A percentile compares a stretch with the other conserved stretches of the same genome.
These are phyloP conservation scores for Phrynocephalus forsythii DNA, from an alignment of 2,797 vertebrate species.

Conservation along the genomic window DNA sequence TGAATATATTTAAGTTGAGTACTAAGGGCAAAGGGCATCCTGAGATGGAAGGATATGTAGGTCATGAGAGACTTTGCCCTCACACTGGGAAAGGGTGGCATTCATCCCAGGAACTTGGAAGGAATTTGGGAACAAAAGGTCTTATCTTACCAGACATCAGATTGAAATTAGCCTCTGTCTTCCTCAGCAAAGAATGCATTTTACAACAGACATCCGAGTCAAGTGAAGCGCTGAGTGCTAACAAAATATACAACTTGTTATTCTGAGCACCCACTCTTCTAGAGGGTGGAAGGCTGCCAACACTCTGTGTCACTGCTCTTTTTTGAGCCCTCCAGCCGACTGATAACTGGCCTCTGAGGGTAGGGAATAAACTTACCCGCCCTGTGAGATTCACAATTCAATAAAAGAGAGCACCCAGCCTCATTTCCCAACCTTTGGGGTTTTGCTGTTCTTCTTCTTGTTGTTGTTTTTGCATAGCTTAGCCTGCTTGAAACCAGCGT, in stretches of 20 bases:
- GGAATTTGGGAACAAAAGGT: slow-evolving; percentile 27
- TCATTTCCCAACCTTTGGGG: background rate
- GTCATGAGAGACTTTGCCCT: slow-evolving; percentile 20
- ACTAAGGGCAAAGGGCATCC: slow-evolving; percentile 10
- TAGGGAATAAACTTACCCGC: background rate
- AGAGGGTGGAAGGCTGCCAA: background rate
- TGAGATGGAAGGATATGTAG: slow-evolving; percentile 9
- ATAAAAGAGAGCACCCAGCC: background rate
- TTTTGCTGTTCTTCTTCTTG: too few species aligned
- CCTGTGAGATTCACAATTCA: background rate
- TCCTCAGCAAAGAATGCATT: slow-evolving; percentile 37
- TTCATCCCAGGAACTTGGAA: slow-evolving; percentile 21
- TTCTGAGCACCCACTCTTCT: slow-evolving; percentile 12
- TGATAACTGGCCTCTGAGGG: background rate
- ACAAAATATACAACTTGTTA: slow-evolving; percentile 38
- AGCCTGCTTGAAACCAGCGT: fast-evolving
- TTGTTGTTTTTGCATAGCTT: background rate
- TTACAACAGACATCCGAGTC: background rate
- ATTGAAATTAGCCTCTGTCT: background rate
- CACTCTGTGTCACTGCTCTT: background rate
- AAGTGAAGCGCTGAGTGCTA: slow-evolving; percentile 41
- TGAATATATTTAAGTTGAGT: slow-evolving; percentile 11
- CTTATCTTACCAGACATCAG: background rate
- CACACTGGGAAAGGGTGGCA: slow-evolving; percentile 4
- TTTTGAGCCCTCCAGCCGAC: background rate